Evolutionary conservation across 2,888 invertebrate species (phyloP).

Genomic region (Marasmarcha lunaedactyla): DNA sequence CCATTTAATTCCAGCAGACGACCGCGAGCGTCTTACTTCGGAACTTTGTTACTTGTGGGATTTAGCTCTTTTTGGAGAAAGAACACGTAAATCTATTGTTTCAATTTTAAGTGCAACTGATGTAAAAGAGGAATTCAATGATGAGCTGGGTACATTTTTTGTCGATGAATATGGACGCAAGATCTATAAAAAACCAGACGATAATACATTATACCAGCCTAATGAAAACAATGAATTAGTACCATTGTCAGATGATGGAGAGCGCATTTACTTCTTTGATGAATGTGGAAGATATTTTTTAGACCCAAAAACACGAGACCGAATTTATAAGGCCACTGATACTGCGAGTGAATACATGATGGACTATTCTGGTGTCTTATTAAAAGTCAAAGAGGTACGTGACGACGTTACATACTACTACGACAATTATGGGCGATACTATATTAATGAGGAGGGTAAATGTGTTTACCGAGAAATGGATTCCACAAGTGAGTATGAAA

Average conservation of each 20-base stretch:
- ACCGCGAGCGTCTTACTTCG: slow-evolving; percentile 47
- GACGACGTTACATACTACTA: slow-evolving; percentile 46
- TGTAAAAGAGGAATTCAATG: slow-evolving; percentile 45
- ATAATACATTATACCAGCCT: slow-evolving; percentile 38
- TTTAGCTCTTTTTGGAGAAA: slow-evolving; percentile 40
- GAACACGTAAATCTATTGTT: slow-evolving; percentile 43
- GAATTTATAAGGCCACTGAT: slow-evolving; percentile 48
- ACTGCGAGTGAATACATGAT: slow-evolving; percentile 56
- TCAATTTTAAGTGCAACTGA: slow-evolving; percentile 51
- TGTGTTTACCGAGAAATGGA: slow-evolving; percentile 51
- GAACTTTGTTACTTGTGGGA: slow-evolving; percentile 53
- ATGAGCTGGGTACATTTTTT: slow-evolving; percentile 45
- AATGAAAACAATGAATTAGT: slow-evolving; percentile 49
- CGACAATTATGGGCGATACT: slow-evolving; percentile 55
- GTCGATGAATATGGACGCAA: slow-evolving; percentile 50
- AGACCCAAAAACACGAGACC: slow-evolving; percentile 35
- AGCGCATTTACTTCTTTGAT: slow-evolving; percentile 50
- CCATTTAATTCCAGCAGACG: slow-evolving; percentile 35
- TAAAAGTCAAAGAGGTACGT: slow-evolving; percentile 47
- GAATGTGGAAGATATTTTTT: slow-evolving; percentile 56
- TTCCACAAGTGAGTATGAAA: slow-evolving; percentile 51
- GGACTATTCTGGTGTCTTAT: slow-evolving; percentile 42
- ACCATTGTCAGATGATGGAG: slow-evolving; percentile 39
- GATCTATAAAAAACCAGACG: slow-evolving; percentile 42
- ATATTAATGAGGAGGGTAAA: slow-evolving; percentile 43